Percentiles rank a stretch among this genome's conserved stretches.
Conservation (phyloP, 2,888 invertebrate species). For the Agonopterix alstromeriana region DNA sequence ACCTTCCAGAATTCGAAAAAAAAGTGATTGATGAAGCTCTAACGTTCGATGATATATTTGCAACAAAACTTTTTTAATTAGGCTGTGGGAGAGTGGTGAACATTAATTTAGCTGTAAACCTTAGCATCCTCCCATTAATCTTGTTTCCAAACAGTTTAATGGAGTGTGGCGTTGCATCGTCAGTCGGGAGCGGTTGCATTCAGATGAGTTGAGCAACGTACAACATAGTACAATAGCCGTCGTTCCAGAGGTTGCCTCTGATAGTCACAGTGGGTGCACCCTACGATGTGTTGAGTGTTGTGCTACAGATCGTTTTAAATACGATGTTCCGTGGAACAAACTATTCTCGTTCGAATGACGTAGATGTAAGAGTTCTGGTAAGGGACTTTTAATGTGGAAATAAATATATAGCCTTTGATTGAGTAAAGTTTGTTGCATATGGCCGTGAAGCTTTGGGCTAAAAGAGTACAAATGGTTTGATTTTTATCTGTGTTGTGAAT, state of each 20-base stretch:
- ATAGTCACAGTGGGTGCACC: conserved; percentile 41
- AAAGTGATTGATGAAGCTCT: neutral
- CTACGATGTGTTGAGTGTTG: conserved; percentile 10
- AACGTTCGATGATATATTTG: neutral
- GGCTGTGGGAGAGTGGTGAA: neutral
- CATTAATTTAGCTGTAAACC: neutral
- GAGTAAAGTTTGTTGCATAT: no score
- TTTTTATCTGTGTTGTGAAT: no score
- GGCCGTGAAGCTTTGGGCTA: no score
- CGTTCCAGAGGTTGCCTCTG: conserved; percentile 39
- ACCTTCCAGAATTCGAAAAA: no score
- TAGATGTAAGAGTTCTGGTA: no score
- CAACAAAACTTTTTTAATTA: conserved; percentile 4
- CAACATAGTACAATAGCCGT: conserved; percentile 25
- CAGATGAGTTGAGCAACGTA: conserved; percentile 12
- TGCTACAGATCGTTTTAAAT: no score
- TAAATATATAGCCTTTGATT: no score
- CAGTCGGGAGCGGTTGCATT: conserved; percentile 50
- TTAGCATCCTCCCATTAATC: conserved; percentile 34
- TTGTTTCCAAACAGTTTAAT: conserved; percentile 57
- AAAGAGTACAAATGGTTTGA: no score
- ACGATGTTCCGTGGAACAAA: no score
- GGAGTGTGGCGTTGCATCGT: conserved; percentile 38
- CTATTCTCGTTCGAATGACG: no score
- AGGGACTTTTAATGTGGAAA: no score